Evolutionary conservation across 1,140 invertebrate genomes (phyloP), one percentile per base, ranked within the genome.

Genomic region (Trissolcus basalis): DNA sequence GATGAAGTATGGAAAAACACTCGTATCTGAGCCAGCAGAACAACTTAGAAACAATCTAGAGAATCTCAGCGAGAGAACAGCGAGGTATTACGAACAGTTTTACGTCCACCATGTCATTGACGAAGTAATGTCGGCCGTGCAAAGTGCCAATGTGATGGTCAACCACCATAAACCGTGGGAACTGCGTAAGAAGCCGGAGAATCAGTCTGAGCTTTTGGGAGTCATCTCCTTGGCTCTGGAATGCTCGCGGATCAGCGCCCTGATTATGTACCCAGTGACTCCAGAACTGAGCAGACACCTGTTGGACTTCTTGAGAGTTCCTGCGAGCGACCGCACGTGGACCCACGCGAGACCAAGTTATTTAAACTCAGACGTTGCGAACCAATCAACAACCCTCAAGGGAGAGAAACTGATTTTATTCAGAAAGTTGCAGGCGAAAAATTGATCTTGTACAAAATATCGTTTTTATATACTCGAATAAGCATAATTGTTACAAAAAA

Each of bases 21-120:
- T 91, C 55, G 84, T 91, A 54, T 89, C 92, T 48, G 85, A 91
- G 11, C 80, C 86, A 51, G 81, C 94, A 11, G 73, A 88, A 36
- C 73, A 86, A 33, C 85, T 95, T 36, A 90, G 91, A 81, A 91
- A 93, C 91, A 86, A 85, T 80, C 75, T 87, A 7, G 78, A 86
- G 6, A 60, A 36, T 45, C 5, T 78, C 90, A 51, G 58, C 88
- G 91, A 88, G n/a, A 86, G 83, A 19, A 93, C 93, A 56, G 83
- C 88, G 58, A 50, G 88, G 12, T 90, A 93, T 86, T 99, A 96
- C 85, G 87, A 91, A 51, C 89, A 93, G 39, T 93, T 93, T 81
- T 92, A 96, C 80, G 94, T 97, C 83, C 95, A 97, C 89, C 93
- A 93, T 86, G 96, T 91, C 0, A 91, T 96, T 0, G 95, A 98